Base-by-base conservation (phyloP, 2,888 invertebrate species). In the Hermaeophaga mercurialis region DNA sequence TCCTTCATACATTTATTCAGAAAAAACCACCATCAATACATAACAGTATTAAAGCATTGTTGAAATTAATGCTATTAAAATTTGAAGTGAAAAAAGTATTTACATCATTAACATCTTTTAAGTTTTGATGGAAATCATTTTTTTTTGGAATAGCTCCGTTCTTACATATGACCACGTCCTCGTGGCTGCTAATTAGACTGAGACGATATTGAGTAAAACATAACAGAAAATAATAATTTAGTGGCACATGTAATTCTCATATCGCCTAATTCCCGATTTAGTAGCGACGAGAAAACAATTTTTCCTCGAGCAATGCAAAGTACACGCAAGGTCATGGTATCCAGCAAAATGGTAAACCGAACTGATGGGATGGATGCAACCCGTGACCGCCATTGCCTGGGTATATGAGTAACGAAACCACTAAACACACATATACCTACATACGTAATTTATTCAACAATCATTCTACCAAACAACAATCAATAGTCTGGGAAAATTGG, bases 401-500 rank as follows among this genome's bases (percentile, higher is more conserved):
- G 6, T 54, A 46, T 54, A 54, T 54, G 54, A 54, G 47, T 54
- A 54, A 48, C 47, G 47, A 33, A 48, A 33, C 41, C 47, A 54
- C 54, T 33, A 47, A 54, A 47, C 47, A 47, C 46, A 44, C 17
- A 46, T 38, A n/a, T n/a, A n/a, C n/a, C n/a, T n/a, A 26, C 43
- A 43, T 50, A 43, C 14, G 41, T 54, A 54, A 39, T 47, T 54
- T 54, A 41, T 47, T 48, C 41, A 46, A 47, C 46, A 45, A 41
- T 19, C 47, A 47, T 54, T 39, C 54, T 38, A 38, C 47, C 34
- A 48, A 54, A 43, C 47, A 54, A 43, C 41, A 43, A 47, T 47
- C 17, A 12, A 36, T 48, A 48, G 48, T 38, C 17, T 38, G 19
- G 15, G 44, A 44, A 44, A 28, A 44, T 36, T 36, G 3, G 22